A percentile compares a stretch with the other conserved stretches of the same genome.
Evolutionary conservation across 2,797 vertebrate genomes (phyloP).

Genomic region (Sciurus carolinensis): DNA sequence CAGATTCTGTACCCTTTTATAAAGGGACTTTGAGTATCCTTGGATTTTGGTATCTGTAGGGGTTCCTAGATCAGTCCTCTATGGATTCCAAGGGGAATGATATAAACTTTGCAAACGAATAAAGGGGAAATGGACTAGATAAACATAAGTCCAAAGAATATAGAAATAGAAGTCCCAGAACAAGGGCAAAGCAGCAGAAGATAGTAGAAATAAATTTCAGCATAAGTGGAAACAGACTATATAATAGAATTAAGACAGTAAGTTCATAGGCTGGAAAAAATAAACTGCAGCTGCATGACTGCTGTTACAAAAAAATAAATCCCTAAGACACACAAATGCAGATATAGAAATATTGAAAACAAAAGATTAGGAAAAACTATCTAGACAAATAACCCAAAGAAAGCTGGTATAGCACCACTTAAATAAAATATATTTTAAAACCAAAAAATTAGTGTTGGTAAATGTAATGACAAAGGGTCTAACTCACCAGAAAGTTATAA

Average conservation of each 20-base stretch:
- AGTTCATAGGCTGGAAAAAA: background rate
- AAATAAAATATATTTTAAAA: background rate
- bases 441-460: background rate
- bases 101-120: background rate
- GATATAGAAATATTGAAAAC: background rate
- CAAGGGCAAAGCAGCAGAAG: background rate
- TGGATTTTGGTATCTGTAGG: no score
- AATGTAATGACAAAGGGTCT: background rate
- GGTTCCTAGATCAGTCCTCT: no score
- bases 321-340: background rate
- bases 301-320: background rate
- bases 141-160: background rate
- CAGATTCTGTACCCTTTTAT: background rate
- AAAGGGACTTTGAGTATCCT: no score
- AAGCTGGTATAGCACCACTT: background rate
- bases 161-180: background rate
- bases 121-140: background rate
- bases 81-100: no score
- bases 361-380: background rate
- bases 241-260: background rate
- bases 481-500: background rate
- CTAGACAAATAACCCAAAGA: background rate
- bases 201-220: background rate
- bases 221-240: background rate
- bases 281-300: background rate